These are phyloP conservation scores for Phlogophora meticulosa DNA, from an alignment of 2,888 invertebrate species.

Conservation along the genomic window DNA sequence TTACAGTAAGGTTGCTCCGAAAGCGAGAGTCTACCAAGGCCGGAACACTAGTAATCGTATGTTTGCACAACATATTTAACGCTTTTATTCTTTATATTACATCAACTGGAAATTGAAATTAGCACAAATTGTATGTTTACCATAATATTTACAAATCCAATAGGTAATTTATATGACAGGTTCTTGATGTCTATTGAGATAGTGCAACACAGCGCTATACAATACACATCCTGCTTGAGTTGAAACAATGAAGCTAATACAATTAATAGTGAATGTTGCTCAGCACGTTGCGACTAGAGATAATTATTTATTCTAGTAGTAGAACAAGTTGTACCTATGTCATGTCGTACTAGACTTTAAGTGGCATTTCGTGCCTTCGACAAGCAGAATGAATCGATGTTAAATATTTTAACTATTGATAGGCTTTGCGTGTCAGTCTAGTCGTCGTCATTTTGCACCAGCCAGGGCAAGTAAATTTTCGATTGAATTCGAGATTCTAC, in stretches of 20 bases:
- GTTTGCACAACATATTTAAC: conserved; percentile 56
- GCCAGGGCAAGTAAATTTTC: conserved; percentile 12
- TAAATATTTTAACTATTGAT: conserved; percentile 24
- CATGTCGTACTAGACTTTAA: conserved; percentile 22
- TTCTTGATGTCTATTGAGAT: conserved; percentile 32
- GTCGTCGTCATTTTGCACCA: neutral
- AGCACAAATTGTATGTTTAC: conserved; percentile 11
- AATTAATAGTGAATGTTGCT: conserved; percentile 44
- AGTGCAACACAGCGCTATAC: conserved; percentile 36
- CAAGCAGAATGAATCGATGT: conserved; percentile 29
- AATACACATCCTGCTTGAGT: conserved; percentile 35
- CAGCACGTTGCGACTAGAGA: conserved; percentile 6
- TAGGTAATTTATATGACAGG: conserved; percentile 20
- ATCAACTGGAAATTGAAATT: conserved; percentile 5
- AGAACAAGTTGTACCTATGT: conserved; percentile 21
- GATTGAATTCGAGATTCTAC: neutral
- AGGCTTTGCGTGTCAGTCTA: conserved; percentile 13
- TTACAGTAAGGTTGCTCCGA: conserved; percentile 67
- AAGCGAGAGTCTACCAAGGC: conserved; percentile 73
- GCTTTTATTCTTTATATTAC: conserved; percentile 43
- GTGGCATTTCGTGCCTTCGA: conserved; percentile 27
- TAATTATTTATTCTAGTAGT: conserved; percentile 30
- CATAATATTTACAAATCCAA: conserved; percentile 15
- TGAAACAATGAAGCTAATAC: conserved; percentile 55
- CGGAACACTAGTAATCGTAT: conserved; percentile 56